A percentile compares a stretch with the other conserved stretches of the same genome.
These are phyloP conservation scores for Phortica magna DNA, from an alignment of 2,888 invertebrate genomes.

Conservation along the genomic window DNA sequence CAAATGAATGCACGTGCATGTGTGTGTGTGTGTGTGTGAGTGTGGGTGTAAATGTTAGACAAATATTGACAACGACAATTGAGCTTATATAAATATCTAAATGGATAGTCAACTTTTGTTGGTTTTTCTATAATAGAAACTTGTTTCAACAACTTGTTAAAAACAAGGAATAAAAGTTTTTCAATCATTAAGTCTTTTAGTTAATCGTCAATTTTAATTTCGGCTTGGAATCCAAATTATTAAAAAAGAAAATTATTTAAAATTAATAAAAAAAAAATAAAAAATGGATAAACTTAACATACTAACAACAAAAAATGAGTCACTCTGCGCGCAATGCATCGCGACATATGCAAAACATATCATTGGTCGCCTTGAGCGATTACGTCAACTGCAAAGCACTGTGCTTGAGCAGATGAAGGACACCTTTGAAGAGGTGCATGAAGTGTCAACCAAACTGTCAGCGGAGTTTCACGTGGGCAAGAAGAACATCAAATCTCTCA, in stretches of 20 bases:
- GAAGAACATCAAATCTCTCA: not conserved
- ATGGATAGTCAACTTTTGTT: not conserved
- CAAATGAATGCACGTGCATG: not conserved
- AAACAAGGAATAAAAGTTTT: not conserved
- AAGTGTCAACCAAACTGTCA: not conserved
- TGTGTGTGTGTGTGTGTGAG: not conserved
- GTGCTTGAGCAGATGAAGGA: not conserved
- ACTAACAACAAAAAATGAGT: not conserved
- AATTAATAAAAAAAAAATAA: not conserved
- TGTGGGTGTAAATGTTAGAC: not conserved
- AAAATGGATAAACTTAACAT: too few species aligned
- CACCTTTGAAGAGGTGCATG: not conserved
- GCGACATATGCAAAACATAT: not conserved
- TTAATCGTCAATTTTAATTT: not conserved
- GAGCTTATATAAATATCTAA: slow-evolving; percentile 1
- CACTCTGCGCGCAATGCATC: not conserved
- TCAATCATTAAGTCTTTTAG: not conserved
- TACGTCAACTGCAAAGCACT: not conserved
- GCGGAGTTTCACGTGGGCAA: not conserved
- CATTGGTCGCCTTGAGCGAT: not conserved
- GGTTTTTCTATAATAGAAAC: not conserved
- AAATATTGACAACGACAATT: slow-evolving; percentile 18
- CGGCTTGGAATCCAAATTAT: not conserved
- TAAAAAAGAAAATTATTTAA: not conserved
- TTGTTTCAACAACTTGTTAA: not conserved